Base-by-base conservation (phyloP, 2,888 invertebrate genomes). In the Myopa testacea region DNA sequence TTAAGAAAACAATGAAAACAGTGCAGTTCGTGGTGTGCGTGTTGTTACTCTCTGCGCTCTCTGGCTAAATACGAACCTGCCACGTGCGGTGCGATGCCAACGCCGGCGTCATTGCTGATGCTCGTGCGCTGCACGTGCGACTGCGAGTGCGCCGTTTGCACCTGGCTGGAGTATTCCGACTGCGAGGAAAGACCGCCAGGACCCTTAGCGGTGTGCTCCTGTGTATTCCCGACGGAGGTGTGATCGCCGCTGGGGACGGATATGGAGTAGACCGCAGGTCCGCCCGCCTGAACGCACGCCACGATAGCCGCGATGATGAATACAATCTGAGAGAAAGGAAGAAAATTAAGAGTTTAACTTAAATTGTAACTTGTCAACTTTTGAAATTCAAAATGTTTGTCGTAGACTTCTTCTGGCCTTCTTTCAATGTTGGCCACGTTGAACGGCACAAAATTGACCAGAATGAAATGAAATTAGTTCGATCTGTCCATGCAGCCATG, bases 181-280 rank as follows among this genome's bases (percentile, higher is more conserved):
- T 89, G 87, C 34, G 89, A 89, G 52, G 87, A 88, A 82, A 89
- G 88, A 37, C 89, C 90, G 76, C 88, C 88, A 79, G 87, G 87
- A 14, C 89, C 89, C 86, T 85, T 85, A n/a, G 90, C 88, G 38
- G 89, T 89, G 67, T 90, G 88, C 83, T 89, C 89, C 81, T 90
- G 89, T 74, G 87, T 84, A 70, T 86, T 86, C 76, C 89, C 89
- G 50, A 90, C 89, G 16, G 87, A 89, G 73, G 84, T 88, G 77
- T 88, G 88, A 80, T 89, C 90, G 78, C 84, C 86, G 80, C 88
- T 88, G 78, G 89, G 88, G 0, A 88, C 87, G 4, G 86, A 89
- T 78, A 89, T 89, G 75, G 88, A 86, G 58, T 89, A 89, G 78
- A 88, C 88, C 58, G 89, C 89, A 52, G 89, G 89, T 19, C 90